Percentiles rank a stretch among this genome's conserved stretches.
phyloP scores from a whole-genome alignment of 2,797 vertebrate species.

The Holocentrus rufus region DNA sequence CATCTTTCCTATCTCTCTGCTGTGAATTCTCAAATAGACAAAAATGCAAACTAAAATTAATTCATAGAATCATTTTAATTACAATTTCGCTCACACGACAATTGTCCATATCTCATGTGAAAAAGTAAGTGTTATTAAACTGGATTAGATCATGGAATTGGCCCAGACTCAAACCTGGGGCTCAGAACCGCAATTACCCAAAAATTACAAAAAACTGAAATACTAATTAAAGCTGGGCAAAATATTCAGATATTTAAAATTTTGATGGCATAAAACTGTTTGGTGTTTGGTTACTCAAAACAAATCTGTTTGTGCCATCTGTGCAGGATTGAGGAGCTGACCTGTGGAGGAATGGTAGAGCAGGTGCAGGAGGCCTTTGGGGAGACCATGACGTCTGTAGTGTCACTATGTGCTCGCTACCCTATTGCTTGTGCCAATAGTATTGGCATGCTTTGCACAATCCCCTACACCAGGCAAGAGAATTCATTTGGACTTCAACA shows the following conservation, averaged over 20 bases:
- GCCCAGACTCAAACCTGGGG: no score
- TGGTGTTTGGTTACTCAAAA: not conserved
- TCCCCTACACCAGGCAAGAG: constrained; percentile 95
- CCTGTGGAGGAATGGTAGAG: constrained; percentile 99
- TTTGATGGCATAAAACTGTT: not conserved
- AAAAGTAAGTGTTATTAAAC: not conserved
- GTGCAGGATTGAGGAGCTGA: constrained; percentile 95
- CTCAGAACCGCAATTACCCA: no score
- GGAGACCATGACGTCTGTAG: constrained; percentile 98
- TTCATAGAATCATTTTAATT: not conserved
- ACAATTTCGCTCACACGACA: no score
- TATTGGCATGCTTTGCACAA: constrained; percentile 96
- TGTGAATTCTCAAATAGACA: no score
- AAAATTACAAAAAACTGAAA: not conserved
- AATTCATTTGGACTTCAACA: not conserved
- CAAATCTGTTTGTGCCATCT: constrained; percentile 26
- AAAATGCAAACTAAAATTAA: not conserved
- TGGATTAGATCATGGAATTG: not conserved
- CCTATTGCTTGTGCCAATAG: constrained; percentile 98
- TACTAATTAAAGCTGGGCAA: not conserved
- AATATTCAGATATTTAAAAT: not conserved
- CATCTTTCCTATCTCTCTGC: no score
- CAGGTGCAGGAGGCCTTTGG: constrained; percentile 99
- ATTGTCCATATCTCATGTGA: not conserved
- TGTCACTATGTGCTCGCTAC: constrained; percentile 95